Evolutionary conservation across 1,140 invertebrate genomes (phyloP).

Genomic region (Leptopilina clavipes): DNA sequence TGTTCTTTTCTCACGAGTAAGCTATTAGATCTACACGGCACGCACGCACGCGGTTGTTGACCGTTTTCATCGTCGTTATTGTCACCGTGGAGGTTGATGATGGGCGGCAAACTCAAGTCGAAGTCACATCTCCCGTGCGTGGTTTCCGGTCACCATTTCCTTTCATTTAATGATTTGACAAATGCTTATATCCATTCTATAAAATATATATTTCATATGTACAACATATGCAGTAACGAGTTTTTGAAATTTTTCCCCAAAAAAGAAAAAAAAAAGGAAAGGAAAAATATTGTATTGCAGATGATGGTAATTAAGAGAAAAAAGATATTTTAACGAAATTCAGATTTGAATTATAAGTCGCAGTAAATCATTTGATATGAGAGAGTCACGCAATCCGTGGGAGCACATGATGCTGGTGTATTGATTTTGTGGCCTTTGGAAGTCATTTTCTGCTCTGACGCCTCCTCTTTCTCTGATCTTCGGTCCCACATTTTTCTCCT

Average conservation of each 20-base stretch:
- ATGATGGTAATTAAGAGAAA: not conserved
- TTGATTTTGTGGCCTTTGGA: conserved; percentile 38
- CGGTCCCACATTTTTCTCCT: conserved; percentile 18
- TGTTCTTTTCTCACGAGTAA: conserved; percentile 31
- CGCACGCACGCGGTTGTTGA: conserved; percentile 56
- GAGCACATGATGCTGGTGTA: not conserved
- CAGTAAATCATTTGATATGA: conserved; percentile 26
- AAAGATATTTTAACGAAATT: not conserved
- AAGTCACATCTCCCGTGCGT: conserved; percentile 70
- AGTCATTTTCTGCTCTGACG: conserved; percentile 51
- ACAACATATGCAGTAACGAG: conserved; percentile 30
- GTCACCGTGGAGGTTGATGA: conserved; percentile 49
- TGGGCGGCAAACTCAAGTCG: conserved; percentile 44
- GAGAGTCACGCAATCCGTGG: conserved; percentile 9
- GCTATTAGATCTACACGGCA: conserved; percentile 37
- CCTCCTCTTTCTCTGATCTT: conserved; percentile 1
- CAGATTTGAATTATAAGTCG: conserved; percentile 3
- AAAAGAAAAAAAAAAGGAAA: no score
- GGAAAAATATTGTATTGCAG: conserved; percentile 7
- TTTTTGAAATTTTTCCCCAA: conserved; percentile 14
- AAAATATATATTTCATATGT: conserved; percentile 17
- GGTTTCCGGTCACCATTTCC: conserved; percentile 70
- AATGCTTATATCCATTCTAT: conserved; percentile 30
- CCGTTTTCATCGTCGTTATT: conserved; percentile 50
- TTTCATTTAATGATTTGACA: conserved; percentile 64